These are phyloP conservation scores for Xiphophorus couchianus DNA, from an alignment of 2,113 vertebrate genomes.

Conservation along the genomic window DNA sequence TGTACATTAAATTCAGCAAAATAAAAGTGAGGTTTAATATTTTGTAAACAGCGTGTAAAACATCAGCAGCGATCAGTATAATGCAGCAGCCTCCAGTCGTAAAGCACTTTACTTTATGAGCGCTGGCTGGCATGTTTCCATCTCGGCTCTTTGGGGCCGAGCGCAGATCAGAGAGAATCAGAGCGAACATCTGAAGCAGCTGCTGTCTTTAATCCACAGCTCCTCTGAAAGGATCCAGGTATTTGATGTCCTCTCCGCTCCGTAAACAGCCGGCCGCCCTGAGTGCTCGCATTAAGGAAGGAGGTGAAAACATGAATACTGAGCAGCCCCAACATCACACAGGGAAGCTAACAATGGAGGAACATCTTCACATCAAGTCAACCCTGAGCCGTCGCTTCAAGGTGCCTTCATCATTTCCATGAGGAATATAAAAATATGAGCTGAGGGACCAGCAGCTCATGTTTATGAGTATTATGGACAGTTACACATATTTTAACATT, in stretches of 20 bases:
- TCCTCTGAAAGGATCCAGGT: neutral
- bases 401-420: neutral
- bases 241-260: neutral
- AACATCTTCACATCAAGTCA: neutral
- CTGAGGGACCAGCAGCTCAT: neutral
- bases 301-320: neutral
- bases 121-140: neutral
- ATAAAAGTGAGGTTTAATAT: neutral
- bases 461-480: neutral
- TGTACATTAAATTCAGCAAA: neutral
- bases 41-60: neutral
- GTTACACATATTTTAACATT: neutral
- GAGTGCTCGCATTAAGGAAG: neutral
- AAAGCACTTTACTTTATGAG: neutral
- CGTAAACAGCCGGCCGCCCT: neutral
- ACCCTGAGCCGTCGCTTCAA: neutral
- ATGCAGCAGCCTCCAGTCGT: neutral
- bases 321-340: neutral
- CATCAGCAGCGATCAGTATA: neutral
- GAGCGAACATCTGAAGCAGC: neutral
- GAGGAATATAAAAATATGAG: neutral
- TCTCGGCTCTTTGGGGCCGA: neutral
- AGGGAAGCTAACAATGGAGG: neutral
- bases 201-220: conserved; percentile 1
- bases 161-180: neutral